Conservation (phyloP, 37 sponge, comb jelly and placozoan species). For the Halisarca cf. caerulea region DNA sequence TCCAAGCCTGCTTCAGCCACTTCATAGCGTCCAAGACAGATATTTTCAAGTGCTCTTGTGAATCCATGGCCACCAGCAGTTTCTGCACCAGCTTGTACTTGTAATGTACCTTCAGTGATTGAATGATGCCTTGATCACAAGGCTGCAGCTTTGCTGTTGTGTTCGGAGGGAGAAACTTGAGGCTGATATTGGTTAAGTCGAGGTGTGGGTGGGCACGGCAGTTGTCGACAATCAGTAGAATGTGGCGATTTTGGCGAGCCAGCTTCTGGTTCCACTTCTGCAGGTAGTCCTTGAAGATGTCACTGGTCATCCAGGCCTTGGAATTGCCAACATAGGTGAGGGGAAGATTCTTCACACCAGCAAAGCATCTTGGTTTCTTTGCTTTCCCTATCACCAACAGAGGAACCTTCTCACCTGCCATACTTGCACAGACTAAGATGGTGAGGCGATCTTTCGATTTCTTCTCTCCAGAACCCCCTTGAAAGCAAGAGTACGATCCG, state of each 20-base stretch:
- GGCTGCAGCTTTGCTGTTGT: slow-evolving; percentile 36
- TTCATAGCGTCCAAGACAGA: slow-evolving; percentile 18
- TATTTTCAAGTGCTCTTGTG: background rate
- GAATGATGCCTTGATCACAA: slow-evolving; percentile 37
- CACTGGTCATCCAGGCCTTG: slow-evolving; percentile 39
- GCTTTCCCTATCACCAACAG: slow-evolving; percentile 26
- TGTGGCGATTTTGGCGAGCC: background rate
- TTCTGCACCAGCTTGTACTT: slow-evolving; percentile 5
- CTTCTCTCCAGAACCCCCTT: slow-evolving; percentile 22
- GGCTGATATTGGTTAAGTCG: background rate
- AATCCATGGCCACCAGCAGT: slow-evolving; percentile 3
- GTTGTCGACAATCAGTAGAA: slow-evolving; percentile 33
- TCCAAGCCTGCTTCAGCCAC: slow-evolving; percentile 19
- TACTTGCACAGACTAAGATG: slow-evolving; percentile 17
- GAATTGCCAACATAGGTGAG: slow-evolving; percentile 16
- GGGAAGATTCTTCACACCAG: background rate
- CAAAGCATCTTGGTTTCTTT: slow-evolving; percentile 13
- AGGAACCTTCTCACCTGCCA: slow-evolving; percentile 17
- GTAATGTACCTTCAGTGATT: slow-evolving; percentile 32
- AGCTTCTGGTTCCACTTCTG: background rate
- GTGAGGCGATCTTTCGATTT: slow-evolving; percentile 26
- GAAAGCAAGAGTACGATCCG: background rate
- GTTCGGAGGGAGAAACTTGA: slow-evolving; percentile 32
- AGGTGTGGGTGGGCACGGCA: slow-evolving; percentile 24
- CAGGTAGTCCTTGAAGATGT: slow-evolving; percentile 8